phyloP scores from a whole-genome alignment of 2,888 invertebrate genomes.

The Acanthosoma haemorrhoidale region DNA sequence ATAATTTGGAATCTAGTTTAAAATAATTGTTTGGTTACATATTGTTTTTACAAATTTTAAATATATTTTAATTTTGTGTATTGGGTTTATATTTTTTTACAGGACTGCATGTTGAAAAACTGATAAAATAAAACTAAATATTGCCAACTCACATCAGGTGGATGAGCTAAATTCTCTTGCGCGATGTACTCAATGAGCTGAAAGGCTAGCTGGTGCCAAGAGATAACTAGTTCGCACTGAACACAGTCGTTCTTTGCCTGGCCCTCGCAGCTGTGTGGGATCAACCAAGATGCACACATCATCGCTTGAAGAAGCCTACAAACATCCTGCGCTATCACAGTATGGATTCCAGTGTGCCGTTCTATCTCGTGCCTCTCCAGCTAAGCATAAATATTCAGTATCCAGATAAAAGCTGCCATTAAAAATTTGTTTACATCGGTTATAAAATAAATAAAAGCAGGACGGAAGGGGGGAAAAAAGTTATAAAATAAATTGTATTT shows the following conservation, averaged over 20 bases:
- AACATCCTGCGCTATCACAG: constrained; percentile 67
- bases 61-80: too few relatives aligned
- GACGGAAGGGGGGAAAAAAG: background rate
- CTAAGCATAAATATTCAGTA: constrained; percentile 50
- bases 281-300: constrained; percentile 67
- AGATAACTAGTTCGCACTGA: constrained; percentile 86
- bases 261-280: constrained; percentile 51
- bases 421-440: too few relatives aligned
- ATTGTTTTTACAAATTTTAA: too few relatives aligned
- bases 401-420: background rate
- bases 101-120: constrained; percentile 31
- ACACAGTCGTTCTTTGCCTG: constrained; percentile 64
- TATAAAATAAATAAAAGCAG: background rate
- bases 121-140: too few relatives aligned
- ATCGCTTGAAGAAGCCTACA: constrained; percentile 68
- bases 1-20: too few relatives aligned
- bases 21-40: too few relatives aligned
- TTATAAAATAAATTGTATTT: background rate
- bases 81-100: too few relatives aligned
- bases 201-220: constrained; percentile 89
- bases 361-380: constrained; percentile 83
- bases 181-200: constrained; percentile 73
- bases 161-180: constrained; percentile 65
- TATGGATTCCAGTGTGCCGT: constrained; percentile 71
- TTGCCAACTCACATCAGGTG: constrained; percentile 63